These are phyloP conservation scores for Alloplasta piceator DNA, from an alignment of 2,888 invertebrate genomes.

Conservation along the genomic window DNA sequence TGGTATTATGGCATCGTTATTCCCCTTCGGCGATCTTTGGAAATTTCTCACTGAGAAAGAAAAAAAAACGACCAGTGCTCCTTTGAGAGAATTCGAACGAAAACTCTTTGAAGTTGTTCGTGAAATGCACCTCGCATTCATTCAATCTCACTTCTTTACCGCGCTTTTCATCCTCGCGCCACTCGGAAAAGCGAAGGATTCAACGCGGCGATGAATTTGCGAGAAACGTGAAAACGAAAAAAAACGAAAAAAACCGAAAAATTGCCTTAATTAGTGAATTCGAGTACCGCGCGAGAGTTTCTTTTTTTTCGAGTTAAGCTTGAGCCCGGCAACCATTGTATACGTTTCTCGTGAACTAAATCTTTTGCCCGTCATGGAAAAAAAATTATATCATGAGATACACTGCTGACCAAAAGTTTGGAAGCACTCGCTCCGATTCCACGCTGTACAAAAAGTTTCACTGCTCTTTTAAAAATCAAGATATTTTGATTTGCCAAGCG, in stretches of 20 bases:
- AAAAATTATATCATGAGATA: too few relatives aligned
- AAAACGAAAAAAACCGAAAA: too few relatives aligned
- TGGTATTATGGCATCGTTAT: slow-evolving; percentile 26
- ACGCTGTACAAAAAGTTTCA: too few relatives aligned
- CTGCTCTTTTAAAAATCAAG: too few relatives aligned
- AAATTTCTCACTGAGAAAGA: not conserved
- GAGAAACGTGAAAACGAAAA: not conserved
- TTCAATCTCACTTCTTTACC: slow-evolving; percentile 4
- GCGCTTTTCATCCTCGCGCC: not conserved
- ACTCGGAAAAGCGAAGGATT: slow-evolving; percentile 20
- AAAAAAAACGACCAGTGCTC: too few relatives aligned
- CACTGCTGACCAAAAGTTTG: too few relatives aligned
- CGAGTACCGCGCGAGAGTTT: not conserved
- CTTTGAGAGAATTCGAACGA: slow-evolving; percentile 9
- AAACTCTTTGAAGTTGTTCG: slow-evolving; percentile 19
- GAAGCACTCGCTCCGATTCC: too few relatives aligned
- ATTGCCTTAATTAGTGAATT: slow-evolving; percentile 32
- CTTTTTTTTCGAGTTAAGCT: too few relatives aligned
- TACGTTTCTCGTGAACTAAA: too few relatives aligned
- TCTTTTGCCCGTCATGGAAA: too few relatives aligned
- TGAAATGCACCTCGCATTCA: not conserved
- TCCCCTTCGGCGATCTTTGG: not conserved
- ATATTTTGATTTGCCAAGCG: too few relatives aligned
- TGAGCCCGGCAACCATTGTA: too few relatives aligned
- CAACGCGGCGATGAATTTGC: not conserved